Evolutionary conservation across 2,113 vertebrate species (phyloP).

Genomic region (Clarias macrocephalus): DNA sequence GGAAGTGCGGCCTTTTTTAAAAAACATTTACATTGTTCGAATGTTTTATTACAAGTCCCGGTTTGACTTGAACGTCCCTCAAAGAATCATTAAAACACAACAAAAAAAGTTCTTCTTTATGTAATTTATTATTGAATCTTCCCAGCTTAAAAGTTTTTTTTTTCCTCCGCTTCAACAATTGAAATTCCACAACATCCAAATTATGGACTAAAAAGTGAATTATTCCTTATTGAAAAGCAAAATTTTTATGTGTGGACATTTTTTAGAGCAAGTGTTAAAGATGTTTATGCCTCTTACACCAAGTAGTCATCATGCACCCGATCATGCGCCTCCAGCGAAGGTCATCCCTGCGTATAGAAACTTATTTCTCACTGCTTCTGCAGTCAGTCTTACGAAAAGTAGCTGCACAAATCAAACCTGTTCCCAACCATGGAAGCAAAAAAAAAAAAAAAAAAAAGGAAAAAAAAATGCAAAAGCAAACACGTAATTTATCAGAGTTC

Average conservation of each 20-base stretch:
- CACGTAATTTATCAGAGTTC: background rate
- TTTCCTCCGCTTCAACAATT: background rate
- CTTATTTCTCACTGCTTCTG: background rate
- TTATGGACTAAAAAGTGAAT: background rate
- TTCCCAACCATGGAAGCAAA: background rate
- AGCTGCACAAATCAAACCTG: constrained; percentile 9
- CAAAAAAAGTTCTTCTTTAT: no score
- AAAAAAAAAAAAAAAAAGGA: background rate
- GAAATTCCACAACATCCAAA: background rate
- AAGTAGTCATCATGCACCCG: background rate
- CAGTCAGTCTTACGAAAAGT: background rate
- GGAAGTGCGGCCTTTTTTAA: no score
- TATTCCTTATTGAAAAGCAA: background rate
- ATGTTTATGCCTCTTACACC: background rate
- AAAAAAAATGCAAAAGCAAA: background rate
- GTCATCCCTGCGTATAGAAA: background rate
- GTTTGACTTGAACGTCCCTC: no score
- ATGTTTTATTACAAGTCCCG: no score
- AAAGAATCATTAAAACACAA: no score
- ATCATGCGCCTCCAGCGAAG: background rate
- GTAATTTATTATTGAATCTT: background rate
- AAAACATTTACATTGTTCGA: no score
- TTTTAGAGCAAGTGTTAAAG: no score
- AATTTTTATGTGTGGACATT: background rate
- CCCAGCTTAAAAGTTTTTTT: background rate